A percentile compares a stretch with the other conserved stretches of the same genome.
Evolutionary conservation across 2,888 invertebrate genomes (phyloP).

Genomic region (Mellilla xanthometata): DNA sequence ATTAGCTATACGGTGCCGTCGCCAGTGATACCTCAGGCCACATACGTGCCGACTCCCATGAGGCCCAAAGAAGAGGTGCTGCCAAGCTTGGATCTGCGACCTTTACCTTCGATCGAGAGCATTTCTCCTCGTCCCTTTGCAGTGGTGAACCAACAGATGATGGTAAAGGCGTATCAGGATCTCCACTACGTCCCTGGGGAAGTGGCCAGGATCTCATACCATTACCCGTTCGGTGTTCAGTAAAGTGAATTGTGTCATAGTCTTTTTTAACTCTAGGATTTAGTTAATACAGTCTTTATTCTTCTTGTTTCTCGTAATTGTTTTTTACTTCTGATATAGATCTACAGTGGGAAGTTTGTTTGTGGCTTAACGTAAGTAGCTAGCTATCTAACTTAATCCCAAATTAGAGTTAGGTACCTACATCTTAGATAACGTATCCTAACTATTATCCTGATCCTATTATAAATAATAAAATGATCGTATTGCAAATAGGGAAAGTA

Average conservation of each 20-base stretch:
- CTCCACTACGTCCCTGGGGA: conserved; percentile 71
- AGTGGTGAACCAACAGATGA: conserved; percentile 75
- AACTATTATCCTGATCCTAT: no score
- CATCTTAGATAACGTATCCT: no score
- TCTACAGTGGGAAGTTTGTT: no score
- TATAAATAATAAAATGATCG: no score
- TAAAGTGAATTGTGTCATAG: conserved; percentile 32
- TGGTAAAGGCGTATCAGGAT: conserved; percentile 77
- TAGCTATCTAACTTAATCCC: no score
- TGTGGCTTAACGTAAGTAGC: no score
- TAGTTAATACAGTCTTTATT: conserved; percentile 25
- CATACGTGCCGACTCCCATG: conserved; percentile 55
- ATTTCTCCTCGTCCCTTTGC: conserved; percentile 73
- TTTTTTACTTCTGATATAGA: neutral
- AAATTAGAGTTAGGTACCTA: no score
- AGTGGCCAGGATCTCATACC: conserved; percentile 71
- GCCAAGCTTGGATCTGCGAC: conserved; percentile 62
- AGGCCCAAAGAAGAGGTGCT: conserved; percentile 64
- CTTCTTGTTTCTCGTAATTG: conserved; percentile 8
- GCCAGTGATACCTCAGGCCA: conserved; percentile 49
- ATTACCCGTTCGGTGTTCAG: conserved; percentile 74
- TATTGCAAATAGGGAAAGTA: no score
- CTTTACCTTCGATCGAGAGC: conserved; percentile 75
- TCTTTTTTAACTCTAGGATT: conserved; percentile 11
- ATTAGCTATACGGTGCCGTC: conserved; percentile 66